These are phyloP conservation scores for Hypolimnas misippus DNA, from an alignment of 2,888 invertebrate species.

Conservation along the genomic window DNA sequence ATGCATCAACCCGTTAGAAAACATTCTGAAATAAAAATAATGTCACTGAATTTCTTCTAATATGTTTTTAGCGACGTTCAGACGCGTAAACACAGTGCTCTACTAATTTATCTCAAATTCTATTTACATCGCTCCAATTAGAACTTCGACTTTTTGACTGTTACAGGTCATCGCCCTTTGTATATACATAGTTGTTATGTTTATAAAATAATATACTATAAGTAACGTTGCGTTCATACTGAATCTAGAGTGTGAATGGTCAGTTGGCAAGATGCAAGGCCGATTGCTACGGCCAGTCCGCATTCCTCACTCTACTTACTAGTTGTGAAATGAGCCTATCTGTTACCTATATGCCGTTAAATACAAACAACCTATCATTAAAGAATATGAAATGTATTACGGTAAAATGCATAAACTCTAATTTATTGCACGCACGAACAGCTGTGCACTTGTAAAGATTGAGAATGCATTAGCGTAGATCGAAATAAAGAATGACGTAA, in stretches of 20 bases:
- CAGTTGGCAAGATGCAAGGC: slow-evolving; percentile 80
- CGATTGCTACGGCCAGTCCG: slow-evolving; percentile 67
- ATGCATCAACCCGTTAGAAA: not conserved
- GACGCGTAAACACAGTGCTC: slow-evolving; percentile 24
- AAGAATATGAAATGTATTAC: slow-evolving; percentile 26
- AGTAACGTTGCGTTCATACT: slow-evolving; percentile 41
- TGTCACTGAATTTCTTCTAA: not conserved
- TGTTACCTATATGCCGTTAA: slow-evolving; percentile 60
- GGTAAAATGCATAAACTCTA: slow-evolving; percentile 19
- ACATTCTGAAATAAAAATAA: not conserved
- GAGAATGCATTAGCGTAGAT: slow-evolving; percentile 29
- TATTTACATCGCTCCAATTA: slow-evolving; percentile 43
- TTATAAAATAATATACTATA: slow-evolving; percentile 33
- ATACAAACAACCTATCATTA: slow-evolving; percentile 49
- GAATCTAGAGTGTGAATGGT: slow-evolving; percentile 64
- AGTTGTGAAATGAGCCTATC: slow-evolving; percentile 77
- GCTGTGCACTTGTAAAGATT: slow-evolving; percentile 17
- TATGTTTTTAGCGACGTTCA: slow-evolving; percentile 18
- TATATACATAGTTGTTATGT: slow-evolving; percentile 36
- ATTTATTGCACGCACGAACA: slow-evolving; percentile 20
- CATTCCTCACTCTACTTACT: slow-evolving; percentile 74
- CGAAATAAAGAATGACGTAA: slow-evolving; percentile 26
- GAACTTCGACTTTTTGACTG: slow-evolving; percentile 39
- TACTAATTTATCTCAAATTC: slow-evolving; percentile 37
- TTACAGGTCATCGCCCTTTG: slow-evolving; percentile 42